phyloP scores from a whole-genome alignment of 2,797 vertebrate genomes.

The Periparus ater region DNA sequence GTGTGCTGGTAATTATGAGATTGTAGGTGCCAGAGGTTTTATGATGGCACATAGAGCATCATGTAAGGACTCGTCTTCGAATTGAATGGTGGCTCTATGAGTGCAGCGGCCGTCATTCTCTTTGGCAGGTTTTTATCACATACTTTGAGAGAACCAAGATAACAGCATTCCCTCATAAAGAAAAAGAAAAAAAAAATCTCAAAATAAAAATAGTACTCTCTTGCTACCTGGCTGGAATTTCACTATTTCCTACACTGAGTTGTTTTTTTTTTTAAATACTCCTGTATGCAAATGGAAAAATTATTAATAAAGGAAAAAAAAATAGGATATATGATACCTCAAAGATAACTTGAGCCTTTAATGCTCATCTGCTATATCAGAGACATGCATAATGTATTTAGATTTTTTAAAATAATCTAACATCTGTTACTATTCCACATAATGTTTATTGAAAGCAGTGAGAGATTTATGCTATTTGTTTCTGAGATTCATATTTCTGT shows the following conservation, averaged over 20 bases:
- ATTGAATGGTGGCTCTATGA: not conserved
- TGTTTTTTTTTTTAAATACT: not conserved
- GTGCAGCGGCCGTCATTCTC: not conserved
- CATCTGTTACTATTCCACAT: not conserved
- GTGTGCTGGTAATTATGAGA: not conserved
- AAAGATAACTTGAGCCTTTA: not conserved
- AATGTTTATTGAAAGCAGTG: not conserved
- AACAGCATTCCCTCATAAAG: not conserved
- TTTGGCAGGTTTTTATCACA: not conserved
- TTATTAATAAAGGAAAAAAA: not conserved
- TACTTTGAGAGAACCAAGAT: not conserved
- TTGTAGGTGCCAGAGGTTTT: not conserved
- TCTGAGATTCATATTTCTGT: not conserved
- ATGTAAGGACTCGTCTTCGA: not conserved
- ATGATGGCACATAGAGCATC: too few species aligned
- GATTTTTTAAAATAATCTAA: not conserved
- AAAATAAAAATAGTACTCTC: not conserved
- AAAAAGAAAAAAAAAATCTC: not conserved
- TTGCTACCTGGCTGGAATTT: not conserved
- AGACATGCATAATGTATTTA: not conserved
- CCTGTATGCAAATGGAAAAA: not conserved
- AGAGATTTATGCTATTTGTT: not conserved
- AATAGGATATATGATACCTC: not conserved
- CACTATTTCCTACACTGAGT: not conserved
- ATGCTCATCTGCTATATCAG: not conserved